A percentile compares a stretch with the other conserved stretches of the same genome.
Evolutionary conservation across 2,888 invertebrate species (phyloP).

Genomic region (Acanthococcus lagerstroemiae): DNA sequence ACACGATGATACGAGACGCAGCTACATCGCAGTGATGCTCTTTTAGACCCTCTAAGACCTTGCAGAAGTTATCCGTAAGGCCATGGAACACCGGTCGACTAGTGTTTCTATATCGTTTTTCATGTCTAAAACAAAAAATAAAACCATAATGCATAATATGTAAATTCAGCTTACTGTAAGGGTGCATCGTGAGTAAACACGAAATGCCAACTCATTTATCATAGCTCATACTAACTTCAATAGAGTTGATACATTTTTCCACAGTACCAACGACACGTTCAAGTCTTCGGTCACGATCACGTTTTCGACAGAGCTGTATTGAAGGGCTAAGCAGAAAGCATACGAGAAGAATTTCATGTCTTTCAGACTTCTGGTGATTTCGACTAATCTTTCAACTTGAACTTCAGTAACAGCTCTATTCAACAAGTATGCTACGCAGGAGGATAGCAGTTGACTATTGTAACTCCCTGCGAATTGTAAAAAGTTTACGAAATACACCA

Average conservation of each 20-base stretch:
- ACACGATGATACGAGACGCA: constrained; percentile 36
- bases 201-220: too few species aligned
- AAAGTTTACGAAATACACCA: not conserved
- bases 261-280: constrained; percentile 33
- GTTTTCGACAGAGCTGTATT: constrained; percentile 16
- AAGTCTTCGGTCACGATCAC: constrained; percentile 12
- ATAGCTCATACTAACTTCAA: not conserved
- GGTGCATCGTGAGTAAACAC: too few species aligned
- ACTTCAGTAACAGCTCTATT: constrained; percentile 34
- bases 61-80: constrained; percentile 26
- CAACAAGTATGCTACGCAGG: constrained; percentile 35
- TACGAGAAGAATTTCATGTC: constrained; percentile 34
- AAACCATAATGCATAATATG: constrained; percentile 13
- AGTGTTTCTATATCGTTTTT: not conserved
- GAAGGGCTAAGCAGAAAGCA: constrained; percentile 34
- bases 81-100: constrained; percentile 24
- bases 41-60: constrained; percentile 31
- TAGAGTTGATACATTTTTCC: constrained; percentile 37
- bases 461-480: constrained; percentile 33
- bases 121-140: constrained; percentile 6
- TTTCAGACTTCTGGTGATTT: constrained; percentile 33
- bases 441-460: constrained; percentile 34
- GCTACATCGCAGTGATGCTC: constrained; percentile 32
- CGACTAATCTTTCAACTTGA: constrained; percentile 35
- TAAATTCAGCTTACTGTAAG: too few species aligned